Percentiles rank a stretch among this genome's conserved stretches.
Evolutionary conservation across 2,113 vertebrate genomes (phyloP).

Genomic region (Hemiscyllium ocellatum): DNA sequence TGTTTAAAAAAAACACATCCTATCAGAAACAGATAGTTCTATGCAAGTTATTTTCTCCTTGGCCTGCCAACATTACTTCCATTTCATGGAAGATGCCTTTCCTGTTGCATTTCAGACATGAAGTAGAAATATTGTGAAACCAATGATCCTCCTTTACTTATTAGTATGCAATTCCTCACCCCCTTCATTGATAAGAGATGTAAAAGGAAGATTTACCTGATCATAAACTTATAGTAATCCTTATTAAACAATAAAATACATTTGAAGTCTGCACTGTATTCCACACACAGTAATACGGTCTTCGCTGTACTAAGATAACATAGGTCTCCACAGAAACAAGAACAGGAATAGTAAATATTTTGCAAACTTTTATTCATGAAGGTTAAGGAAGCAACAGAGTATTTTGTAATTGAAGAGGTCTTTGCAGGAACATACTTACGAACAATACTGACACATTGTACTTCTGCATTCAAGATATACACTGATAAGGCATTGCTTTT

Average conservation of each 20-base stretch:
- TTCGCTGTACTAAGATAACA: neutral
- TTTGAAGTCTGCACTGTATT: neutral
- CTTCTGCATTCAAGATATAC: neutral
- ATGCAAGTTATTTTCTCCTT: neutral
- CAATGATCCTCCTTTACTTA: neutral
- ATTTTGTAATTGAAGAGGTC: neutral
- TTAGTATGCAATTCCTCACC: neutral
- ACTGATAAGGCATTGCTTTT: neutral
- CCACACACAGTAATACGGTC: neutral
- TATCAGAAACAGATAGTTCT: neutral
- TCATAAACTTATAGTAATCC: neutral
- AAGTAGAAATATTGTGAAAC: neutral
- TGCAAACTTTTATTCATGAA: neutral
- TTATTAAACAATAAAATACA: neutral
- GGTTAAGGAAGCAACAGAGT: too few species aligned
- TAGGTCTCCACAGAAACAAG: neutral
- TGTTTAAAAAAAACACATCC: neutral
- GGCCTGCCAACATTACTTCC: neutral
- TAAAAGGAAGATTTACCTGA: neutral
- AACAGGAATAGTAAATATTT: neutral
- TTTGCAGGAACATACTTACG: neutral
- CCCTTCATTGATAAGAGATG: neutral
- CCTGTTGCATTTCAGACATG: neutral
- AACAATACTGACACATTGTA: neutral
- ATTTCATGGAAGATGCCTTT: neutral